Evolutionary conservation across 2,113 vertebrate genomes (phyloP).

Genomic region (Spea multiplicata): DNA sequence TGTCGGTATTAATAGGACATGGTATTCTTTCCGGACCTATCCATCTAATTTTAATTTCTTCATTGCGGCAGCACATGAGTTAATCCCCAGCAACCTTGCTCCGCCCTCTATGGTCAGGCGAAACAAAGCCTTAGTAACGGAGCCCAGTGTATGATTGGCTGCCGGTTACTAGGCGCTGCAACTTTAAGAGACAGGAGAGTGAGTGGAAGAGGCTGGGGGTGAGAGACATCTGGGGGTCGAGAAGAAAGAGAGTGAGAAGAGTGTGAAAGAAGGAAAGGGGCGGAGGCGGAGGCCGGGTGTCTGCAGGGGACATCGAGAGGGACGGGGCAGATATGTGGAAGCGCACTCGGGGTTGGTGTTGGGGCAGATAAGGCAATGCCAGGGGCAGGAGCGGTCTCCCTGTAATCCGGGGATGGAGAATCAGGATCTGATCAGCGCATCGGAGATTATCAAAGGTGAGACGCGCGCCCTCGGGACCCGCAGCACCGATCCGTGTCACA

Average conservation of each 20-base stretch:
- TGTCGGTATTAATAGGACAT: too few species aligned
- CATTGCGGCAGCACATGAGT: neutral
- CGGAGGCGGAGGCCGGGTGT: neutral
- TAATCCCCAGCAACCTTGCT: slow-evolving; percentile 8
- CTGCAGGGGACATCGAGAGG: neutral
- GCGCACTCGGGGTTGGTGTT: neutral
- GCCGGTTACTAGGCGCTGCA: slow-evolving; percentile 27
- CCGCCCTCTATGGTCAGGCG: slow-evolving; percentile 4
- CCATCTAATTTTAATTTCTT: too few species aligned
- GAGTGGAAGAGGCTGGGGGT: neutral
- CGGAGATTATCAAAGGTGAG: slow-evolving; percentile 43
- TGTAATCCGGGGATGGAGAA: slow-evolving; percentile 36
- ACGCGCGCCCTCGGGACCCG: too few species aligned
- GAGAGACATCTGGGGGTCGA: neutral
- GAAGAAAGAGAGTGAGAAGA: neutral
- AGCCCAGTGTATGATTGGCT: slow-evolving; percentile 12
- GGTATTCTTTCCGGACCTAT: too few species aligned
- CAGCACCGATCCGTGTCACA: too few species aligned
- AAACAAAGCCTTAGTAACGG: slow-evolving; percentile 42
- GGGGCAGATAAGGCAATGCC: slow-evolving; percentile 7
- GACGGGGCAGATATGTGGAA: neutral
- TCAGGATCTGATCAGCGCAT: slow-evolving; percentile 43
- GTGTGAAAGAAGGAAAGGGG: neutral
- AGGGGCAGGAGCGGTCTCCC: neutral
- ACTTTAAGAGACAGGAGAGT: slow-evolving; percentile 31